phyloP scores from a whole-genome alignment of 2,113 vertebrate species.

The Cyprinus carpio region DNA sequence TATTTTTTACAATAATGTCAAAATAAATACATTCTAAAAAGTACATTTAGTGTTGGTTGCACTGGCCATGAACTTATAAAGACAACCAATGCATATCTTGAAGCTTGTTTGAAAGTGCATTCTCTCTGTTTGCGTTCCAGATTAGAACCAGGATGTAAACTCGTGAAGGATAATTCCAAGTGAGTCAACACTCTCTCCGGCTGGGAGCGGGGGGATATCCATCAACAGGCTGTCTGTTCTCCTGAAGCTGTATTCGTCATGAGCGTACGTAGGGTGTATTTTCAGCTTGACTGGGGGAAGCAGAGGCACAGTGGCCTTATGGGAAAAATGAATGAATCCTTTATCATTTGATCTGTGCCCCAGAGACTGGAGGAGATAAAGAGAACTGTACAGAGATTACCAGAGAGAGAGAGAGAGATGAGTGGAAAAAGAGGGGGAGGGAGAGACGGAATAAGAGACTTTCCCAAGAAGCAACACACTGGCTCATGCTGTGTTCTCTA shows the following conservation, averaged over 20 bases:
- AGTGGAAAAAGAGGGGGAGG: not conserved
- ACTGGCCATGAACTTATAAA: not conserved
- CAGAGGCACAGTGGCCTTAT: not conserved
- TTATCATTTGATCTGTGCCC: constrained; percentile 41
- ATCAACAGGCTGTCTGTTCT: constrained; percentile 22
- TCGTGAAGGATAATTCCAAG: not conserved
- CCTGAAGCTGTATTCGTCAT: not conserved
- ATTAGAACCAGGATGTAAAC: not conserved
- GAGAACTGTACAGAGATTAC: constrained; percentile 6
- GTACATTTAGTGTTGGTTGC: not conserved
- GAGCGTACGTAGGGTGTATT: constrained; percentile 3
- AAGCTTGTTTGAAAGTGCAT: not conserved
- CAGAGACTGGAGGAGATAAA: constrained; percentile 30
- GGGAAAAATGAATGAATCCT: constrained; percentile 17
- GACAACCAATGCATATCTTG: not conserved
- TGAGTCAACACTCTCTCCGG: constrained; percentile 17
- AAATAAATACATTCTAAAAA: not conserved
- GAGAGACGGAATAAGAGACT: not conserved
- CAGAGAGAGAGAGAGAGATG: not conserved
- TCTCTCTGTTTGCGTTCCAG: not conserved
- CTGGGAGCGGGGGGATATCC: constrained; percentile 10
- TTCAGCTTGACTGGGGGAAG: constrained; percentile 8
- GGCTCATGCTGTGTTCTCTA: constrained; percentile 45
- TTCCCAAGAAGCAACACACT: constrained; percentile 12
- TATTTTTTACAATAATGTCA: not conserved